Evolutionary conservation across 2,888 invertebrate species (phyloP).

Genomic region (Scaptomyza tumidula): DNA sequence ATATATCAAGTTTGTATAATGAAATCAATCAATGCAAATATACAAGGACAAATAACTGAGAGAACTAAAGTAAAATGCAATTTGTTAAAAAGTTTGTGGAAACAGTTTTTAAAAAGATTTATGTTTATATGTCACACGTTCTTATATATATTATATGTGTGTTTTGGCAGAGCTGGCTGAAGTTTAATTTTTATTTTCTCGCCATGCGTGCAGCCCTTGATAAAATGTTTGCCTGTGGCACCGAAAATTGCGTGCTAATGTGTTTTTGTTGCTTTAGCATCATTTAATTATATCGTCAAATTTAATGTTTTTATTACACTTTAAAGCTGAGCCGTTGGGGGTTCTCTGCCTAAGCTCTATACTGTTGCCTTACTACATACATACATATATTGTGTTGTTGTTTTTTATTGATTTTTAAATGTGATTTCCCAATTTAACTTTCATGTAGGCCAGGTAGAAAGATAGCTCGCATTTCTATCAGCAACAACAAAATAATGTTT

Average conservation of each 20-base stretch:
- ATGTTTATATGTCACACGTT: background rate
- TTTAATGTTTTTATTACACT: constrained; percentile 64
- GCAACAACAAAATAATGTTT: constrained; percentile 42
- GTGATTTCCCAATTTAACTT: constrained; percentile 31
- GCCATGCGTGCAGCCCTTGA: constrained; percentile 19
- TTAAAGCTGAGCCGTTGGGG: constrained; percentile 48
- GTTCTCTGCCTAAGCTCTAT: background rate
- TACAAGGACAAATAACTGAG: constrained; percentile 39
- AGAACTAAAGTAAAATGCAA: background rate
- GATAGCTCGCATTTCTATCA: constrained; percentile 63
- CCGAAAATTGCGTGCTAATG: constrained; percentile 66
- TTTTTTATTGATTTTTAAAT: constrained; percentile 64
- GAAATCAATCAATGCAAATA: constrained; percentile 33
- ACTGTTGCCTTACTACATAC: background rate
- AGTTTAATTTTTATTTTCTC: background rate
- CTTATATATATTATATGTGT: background rate
- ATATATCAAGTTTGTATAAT: constrained; percentile 6
- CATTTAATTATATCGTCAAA: constrained; percentile 63
- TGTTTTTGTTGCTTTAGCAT: constrained; percentile 68
- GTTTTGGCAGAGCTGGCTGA: background rate
- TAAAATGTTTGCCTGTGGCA: constrained; percentile 47
- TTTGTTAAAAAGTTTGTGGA: constrained; percentile 5
- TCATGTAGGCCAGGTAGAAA: constrained; percentile 28
- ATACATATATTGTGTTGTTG: constrained; percentile 39
- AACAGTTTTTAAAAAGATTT: constrained; percentile 15